Base-by-base conservation (phyloP, 2,797 vertebrate species). In the Psittacula echo region DNA sequence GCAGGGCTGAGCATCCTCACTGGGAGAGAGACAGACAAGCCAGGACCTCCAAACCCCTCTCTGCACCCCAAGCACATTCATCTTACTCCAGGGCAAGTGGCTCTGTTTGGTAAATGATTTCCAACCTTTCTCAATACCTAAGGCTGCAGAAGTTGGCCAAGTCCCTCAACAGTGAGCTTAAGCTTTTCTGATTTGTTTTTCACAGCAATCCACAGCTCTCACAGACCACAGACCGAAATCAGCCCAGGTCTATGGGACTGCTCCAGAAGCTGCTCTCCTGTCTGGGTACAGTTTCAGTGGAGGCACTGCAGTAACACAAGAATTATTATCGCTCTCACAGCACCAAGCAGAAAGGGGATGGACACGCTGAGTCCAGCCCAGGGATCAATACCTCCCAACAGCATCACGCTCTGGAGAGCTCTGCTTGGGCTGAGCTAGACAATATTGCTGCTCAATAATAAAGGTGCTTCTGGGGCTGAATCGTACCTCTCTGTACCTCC, bases 191-290 rank as follows among this genome's bases (percentile, higher is more conserved):
- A 15, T 79, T 47, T 17, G 39, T 53, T 30, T 41, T 32, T 20
- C 54, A 19, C 56, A 70, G 24, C 54, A 26, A 13, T 2, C 53
- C 44, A 10, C 30, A 27, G 72, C n/a, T 61, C 29, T 16, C 77
- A 34, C 0, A 0, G 58, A 37, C 14, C 48, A 47, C 10, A 4
- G 20, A 14, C 22, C 2, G 0, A 61, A 73, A 30, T 0, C 89
- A 81, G 70, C 13, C 32, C 34, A 10, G 29, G 41, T n/a, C 71
- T 7, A 32, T 50, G 11, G n/a, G 39, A 19, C 24, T 42, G 66
- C 2, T 11, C 58, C 77, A 79, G 75, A 71, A 61, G 19, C 64
- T 0, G 0, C 68, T 83, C n/a, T 56, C 34, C 44, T n/a, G 32
- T 19, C 50, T 4, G 51, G 9, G 4, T 26, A 17, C 61, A 1